phyloP scores from a whole-genome alignment of 2,113 vertebrate genomes.

The Petaurus breviceps region DNA sequence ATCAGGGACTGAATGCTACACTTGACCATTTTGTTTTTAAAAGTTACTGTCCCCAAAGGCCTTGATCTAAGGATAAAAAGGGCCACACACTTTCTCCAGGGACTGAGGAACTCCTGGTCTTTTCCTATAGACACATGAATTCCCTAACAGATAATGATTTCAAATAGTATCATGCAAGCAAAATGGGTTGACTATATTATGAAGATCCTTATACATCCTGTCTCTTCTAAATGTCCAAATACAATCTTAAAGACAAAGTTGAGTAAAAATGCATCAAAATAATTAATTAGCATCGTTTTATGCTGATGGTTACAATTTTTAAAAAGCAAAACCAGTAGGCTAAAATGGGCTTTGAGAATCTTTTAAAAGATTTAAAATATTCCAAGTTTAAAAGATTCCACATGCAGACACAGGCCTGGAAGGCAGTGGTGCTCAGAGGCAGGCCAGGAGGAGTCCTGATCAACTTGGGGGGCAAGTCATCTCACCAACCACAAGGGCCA shows the following conservation, averaged over 20 bases:
- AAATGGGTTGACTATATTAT: constrained; percentile 26
- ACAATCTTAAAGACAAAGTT: constrained; percentile 13
- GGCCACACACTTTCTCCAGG: constrained; percentile 6
- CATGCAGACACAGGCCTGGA: too few species aligned
- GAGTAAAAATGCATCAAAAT: constrained; percentile 23
- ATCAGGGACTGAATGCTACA: neutral
- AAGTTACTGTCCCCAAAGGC: neutral
- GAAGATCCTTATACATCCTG: constrained; percentile 22
- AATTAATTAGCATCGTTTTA: constrained; percentile 37
- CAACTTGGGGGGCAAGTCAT: too few species aligned
- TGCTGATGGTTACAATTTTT: constrained; percentile 29
- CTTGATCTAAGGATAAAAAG: constrained; percentile 36
- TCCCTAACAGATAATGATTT: neutral
- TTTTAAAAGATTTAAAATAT: too few species aligned
- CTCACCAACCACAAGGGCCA: too few species aligned
- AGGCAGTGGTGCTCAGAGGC: too few species aligned
- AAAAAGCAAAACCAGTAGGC: constrained; percentile 12
- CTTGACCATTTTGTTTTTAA: constrained; percentile 18
- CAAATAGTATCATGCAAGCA: constrained; percentile 11
- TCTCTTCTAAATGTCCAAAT: constrained; percentile 45
- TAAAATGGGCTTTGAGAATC: constrained; percentile 13
- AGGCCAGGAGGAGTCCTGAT: too few species aligned
- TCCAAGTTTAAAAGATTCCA: too few species aligned
- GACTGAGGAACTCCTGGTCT: constrained; percentile 22
- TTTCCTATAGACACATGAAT: neutral